Percentiles rank a stretch among this genome's conserved stretches.
Evolutionary conservation across 1,140 invertebrate species (phyloP).

Genomic region (Heliconius nattereri): DNA sequence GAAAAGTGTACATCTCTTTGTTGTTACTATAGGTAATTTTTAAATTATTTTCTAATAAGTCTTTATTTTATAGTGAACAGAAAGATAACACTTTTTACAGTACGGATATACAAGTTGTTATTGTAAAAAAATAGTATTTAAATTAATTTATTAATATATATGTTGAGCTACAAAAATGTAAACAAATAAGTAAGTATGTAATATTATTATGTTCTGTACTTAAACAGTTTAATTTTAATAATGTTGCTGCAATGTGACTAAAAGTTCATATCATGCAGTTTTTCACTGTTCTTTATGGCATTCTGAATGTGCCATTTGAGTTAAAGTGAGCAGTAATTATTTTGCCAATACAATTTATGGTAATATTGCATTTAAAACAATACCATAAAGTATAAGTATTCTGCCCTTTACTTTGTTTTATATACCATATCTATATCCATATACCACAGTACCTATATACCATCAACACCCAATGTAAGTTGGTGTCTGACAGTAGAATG

Average conservation of each 20-base stretch:
- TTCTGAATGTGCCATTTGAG: too few species aligned
- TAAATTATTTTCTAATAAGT: too few species aligned
- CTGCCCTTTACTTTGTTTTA: too few species aligned
- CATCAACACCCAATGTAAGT: too few species aligned
- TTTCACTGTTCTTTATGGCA: not conserved
- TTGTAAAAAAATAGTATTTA: not conserved
- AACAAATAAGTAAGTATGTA: not conserved
- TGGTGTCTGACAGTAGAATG: too few species aligned
- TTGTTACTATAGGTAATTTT: not conserved
- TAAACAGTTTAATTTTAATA: not conserved
- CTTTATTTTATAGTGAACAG: not conserved
- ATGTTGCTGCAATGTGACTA: too few species aligned
- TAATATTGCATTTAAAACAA: too few species aligned
- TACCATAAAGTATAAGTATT: too few species aligned
- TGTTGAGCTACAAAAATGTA: not conserved
- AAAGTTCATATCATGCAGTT: not conserved
- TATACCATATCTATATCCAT: too few species aligned
- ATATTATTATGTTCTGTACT: not conserved
- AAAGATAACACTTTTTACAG: conserved; percentile 29
- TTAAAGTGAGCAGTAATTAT: too few species aligned
- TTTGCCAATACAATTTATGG: too few species aligned
- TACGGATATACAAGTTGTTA: not conserved
- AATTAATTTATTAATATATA: not conserved
- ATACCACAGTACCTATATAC: too few species aligned
- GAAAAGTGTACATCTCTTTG: conserved; percentile 28